Evolutionary conservation across 2,797 vertebrate genomes (phyloP).

Genomic region (Hipposideros larvatus): DNA sequence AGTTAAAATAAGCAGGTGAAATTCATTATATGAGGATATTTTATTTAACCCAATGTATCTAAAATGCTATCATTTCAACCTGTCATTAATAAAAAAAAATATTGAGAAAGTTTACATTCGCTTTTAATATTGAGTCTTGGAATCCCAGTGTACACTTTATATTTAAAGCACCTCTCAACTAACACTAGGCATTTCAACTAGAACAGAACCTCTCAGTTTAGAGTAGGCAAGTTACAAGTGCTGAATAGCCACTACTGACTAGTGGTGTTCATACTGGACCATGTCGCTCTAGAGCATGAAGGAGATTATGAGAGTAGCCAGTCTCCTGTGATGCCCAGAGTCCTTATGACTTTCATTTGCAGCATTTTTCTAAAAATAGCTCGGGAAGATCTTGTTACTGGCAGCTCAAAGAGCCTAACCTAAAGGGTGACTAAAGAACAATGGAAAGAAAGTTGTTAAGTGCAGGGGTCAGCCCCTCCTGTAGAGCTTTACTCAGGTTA

Average conservation of each 20-base stretch:
- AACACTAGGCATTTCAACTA: background rate
- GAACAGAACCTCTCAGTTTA: background rate
- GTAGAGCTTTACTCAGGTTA: background rate
- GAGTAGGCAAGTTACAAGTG: background rate
- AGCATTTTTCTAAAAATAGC: background rate
- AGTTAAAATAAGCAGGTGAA: background rate
- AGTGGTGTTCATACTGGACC: background rate
- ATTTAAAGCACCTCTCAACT: background rate
- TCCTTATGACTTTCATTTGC: background rate
- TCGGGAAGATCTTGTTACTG: background rate
- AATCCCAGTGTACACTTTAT: background rate
- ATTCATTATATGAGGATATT: background rate
- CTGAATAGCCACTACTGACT: background rate
- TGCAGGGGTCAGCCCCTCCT: background rate
- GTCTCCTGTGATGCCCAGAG: background rate
- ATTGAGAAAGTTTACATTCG: background rate
- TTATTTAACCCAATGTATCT: background rate
- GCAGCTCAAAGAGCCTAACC: background rate
- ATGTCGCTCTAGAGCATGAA: background rate
- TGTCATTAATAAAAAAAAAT: background rate
- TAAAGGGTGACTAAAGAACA: background rate
- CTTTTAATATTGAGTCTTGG: background rate
- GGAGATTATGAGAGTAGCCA: background rate
- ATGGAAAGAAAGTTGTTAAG: background rate
- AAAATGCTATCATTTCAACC: background rate